These are phyloP conservation scores for Cotesia glomerata DNA, from an alignment of 1,140 invertebrate genomes.

Conservation along the genomic window DNA sequence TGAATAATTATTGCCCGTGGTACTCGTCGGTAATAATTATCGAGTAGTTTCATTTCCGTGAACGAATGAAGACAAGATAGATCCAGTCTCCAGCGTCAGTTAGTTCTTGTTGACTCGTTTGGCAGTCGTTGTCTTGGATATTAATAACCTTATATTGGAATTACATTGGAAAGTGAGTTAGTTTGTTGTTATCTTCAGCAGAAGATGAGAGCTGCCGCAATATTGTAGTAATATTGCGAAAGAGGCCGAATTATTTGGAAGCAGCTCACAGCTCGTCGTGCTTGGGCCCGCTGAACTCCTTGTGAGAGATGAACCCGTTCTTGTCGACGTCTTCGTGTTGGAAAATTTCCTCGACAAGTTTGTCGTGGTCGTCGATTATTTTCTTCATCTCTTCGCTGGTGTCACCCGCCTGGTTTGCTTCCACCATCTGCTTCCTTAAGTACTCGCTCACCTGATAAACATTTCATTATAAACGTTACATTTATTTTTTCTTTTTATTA, in stretches of 20 bases:
- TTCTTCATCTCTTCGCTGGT: conserved; percentile 81
- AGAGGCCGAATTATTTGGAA: conserved; percentile 27
- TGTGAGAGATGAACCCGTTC: conserved; percentile 93
- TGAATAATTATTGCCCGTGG: too few relatives aligned
- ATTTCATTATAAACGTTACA: background rate
- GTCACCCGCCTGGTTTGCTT: conserved; percentile 69
- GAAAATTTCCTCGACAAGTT: conserved; percentile 95
- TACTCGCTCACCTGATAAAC: conserved; percentile 82
- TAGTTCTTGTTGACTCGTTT: too few relatives aligned
- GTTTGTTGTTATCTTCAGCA: background rate
- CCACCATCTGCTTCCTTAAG: conserved; percentile 88
- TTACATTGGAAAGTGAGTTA: conserved; percentile 14
- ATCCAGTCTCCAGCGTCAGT: too few relatives aligned
- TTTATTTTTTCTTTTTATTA: background rate
- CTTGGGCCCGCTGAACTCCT: conserved; percentile 95
- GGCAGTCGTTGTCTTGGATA: too few relatives aligned
- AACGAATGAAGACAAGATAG: too few relatives aligned
- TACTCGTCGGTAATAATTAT: too few relatives aligned
- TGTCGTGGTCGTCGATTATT: conserved; percentile 88
- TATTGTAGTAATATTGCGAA: conserved; percentile 7
- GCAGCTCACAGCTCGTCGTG: conserved; percentile 89
- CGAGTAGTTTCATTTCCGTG: too few relatives aligned
- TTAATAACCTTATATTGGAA: background rate
- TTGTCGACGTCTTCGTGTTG: conserved; percentile 96
- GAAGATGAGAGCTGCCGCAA: too few relatives aligned